Base-by-base conservation (phyloP, 2,113 vertebrate species). In the Oreochromis niloticus region DNA sequence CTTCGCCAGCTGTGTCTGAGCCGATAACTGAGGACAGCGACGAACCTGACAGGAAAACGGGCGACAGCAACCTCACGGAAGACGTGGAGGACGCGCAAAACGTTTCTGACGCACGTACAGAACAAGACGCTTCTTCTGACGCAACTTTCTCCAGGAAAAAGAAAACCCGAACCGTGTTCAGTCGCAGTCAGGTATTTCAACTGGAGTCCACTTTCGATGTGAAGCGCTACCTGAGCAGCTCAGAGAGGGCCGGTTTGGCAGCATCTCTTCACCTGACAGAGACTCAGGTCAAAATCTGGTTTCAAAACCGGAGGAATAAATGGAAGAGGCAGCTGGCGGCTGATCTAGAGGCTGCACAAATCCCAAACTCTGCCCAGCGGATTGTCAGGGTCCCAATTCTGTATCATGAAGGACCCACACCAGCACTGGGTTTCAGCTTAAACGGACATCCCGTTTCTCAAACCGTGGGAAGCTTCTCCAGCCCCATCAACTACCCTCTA, bases 211-310 rank as follows among this genome's bases (percentile, higher is more conserved):
- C 97, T 6, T 98, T 98, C 87, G 98, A 98, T 92, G 82, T 97
- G 91, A 98, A 98, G 71, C 96, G 97, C 43, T 98, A 98, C 92
- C 95, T 98, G 90, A 98, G 97, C 96, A 98, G 97, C 93, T 96
- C 97, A 1, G 97, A 98, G 89, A 95, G 97, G 43, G 97, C 97
- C 1, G 97, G 97, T 1, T 94, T 98, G 78, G 97, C 98, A 0
- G 96, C 97, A 19, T 97, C 97, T 0, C 96, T 98, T 13, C 97
- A 97, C 82, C 96, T 98, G 91, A 97, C 97, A 5, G 97, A 98
- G 96, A 98, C 97, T 0, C 97, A 98, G 95, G 97, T 98, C 30
- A 98, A 98, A 89, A 98, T 98, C 94, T 98, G 98, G 97, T 98
- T 98, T 91, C 98, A 98, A 94, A 98, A 98, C 89, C 95, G 97